These are phyloP conservation scores for Holacanthus passer DNA, from an alignment of 2,113 vertebrate species.

Conservation along the genomic window DNA sequence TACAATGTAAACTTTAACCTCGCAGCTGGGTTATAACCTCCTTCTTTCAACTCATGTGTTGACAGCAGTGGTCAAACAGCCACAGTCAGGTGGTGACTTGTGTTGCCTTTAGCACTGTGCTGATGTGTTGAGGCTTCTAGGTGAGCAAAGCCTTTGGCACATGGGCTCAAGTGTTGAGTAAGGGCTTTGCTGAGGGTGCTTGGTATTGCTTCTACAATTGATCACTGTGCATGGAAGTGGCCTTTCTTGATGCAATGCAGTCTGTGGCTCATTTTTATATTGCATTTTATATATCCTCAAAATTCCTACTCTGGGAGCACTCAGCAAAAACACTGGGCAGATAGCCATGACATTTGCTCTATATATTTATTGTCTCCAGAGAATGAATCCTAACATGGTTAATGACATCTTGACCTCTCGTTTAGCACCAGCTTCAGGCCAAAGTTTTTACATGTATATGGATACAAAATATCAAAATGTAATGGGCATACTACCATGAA, in stretches of 20 bases:
- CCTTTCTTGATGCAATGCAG: neutral
- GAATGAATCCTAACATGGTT: too few relatives aligned
- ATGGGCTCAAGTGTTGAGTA: constrained; percentile 8
- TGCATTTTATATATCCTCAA: neutral
- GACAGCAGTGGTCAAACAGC: constrained; percentile 68
- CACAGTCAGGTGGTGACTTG: constrained; percentile 47
- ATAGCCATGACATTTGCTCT: neutral
- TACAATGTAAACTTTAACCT: constrained; percentile 67
- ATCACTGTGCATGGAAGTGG: neutral
- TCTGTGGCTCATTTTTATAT: neutral
- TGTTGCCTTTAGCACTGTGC: constrained; percentile 34
- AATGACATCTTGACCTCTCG: neutral
- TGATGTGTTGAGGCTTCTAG: constrained; percentile 34
- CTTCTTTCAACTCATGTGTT: constrained; percentile 57
- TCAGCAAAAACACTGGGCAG: neutral
- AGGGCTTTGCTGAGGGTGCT: constrained; percentile 8
- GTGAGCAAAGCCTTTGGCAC: constrained; percentile 40
- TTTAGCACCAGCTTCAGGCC: neutral
- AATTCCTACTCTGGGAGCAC: neutral
- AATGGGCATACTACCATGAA: neutral
- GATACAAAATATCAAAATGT: neutral
- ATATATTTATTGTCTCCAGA: neutral
- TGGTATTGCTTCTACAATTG: neutral
- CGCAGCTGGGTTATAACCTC: constrained; percentile 46
- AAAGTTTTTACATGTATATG: neutral